Evolutionary conservation across 2,113 vertebrate species (phyloP).

Genomic region (Thalassarche chlororhynchos): DNA sequence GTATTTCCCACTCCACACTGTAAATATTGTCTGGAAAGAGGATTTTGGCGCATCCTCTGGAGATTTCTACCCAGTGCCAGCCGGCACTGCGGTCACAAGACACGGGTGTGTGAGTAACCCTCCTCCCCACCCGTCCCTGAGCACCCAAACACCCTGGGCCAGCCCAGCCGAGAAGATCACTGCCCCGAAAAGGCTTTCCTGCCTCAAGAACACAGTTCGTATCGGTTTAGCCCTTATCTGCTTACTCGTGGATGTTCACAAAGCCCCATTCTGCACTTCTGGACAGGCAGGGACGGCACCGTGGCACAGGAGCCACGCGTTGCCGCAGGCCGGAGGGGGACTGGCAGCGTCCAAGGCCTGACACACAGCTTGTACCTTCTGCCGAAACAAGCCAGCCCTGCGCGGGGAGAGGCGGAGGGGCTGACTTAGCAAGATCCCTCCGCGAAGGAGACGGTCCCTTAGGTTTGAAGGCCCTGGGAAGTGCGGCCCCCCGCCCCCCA

Average conservation of each 20-base stretch:
- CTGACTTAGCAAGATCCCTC: too few species aligned
- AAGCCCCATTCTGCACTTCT: background rate
- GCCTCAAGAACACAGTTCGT: background rate
- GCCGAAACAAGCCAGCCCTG: too few species aligned
- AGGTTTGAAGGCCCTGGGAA: fast-evolving
- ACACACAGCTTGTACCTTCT: background rate
- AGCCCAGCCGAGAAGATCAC: background rate
- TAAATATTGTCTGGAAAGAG: background rate
- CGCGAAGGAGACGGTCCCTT: fast-evolving
- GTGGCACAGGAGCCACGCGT: background rate
- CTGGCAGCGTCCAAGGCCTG: background rate
- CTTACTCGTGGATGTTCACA: background rate
- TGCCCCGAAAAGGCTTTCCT: background rate
- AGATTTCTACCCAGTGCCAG: background rate
- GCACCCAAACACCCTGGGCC: background rate
- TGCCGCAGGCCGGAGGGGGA: background rate
- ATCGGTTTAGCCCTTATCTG: background rate
- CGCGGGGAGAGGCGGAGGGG: background rate
- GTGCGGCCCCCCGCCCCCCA: background rate
- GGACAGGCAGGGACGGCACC: background rate
- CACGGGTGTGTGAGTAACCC: fast-evolving
- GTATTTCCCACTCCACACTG: fast-evolving
- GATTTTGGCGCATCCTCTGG: background rate
- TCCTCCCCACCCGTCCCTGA: background rate
- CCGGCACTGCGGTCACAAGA: background rate